Percentiles rank a stretch among this genome's conserved stretches.
Conservation (phyloP, 2,797 vertebrate genomes). For the Mormyrus hasselquistii region DNA sequence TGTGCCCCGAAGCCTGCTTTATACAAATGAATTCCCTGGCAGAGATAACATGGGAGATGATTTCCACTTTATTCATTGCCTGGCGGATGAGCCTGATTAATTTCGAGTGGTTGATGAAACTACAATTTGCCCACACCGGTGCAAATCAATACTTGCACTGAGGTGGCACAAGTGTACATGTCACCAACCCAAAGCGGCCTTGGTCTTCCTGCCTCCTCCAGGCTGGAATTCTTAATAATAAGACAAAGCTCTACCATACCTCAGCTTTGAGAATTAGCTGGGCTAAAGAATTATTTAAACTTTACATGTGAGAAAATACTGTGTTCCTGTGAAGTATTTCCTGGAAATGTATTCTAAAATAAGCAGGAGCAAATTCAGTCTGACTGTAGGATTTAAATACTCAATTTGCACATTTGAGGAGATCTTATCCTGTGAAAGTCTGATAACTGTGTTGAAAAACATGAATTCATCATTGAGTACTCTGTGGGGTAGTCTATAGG, state of each 20-base stretch:
- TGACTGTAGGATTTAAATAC: neutral
- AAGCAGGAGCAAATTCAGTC: neutral
- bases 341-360: neutral
- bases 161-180: neutral
- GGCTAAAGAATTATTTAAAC: neutral
- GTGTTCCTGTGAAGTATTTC: neutral
- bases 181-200: neutral
- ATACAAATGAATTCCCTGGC: neutral
- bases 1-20: constrained; percentile 7
- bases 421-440: neutral
- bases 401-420: neutral
- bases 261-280: neutral
- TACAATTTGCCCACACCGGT: constrained; percentile 1
- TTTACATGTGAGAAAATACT: neutral
- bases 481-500: neutral
- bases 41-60: constrained; percentile 9
- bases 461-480: neutral
- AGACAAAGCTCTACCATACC: neutral
- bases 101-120: constrained; percentile 1
- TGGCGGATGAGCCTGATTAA: constrained; percentile 16
- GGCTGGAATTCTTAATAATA: neutral
- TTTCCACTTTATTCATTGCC: constrained; percentile 16
- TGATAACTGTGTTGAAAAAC: neutral
- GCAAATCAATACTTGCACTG: constrained; percentile 10
- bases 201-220: neutral